A percentile compares a stretch with the other conserved stretches of the same genome.
These are phyloP conservation scores for Xenopus petersii DNA, from an alignment of 2,797 vertebrate genomes.

Conservation along the genomic window DNA sequence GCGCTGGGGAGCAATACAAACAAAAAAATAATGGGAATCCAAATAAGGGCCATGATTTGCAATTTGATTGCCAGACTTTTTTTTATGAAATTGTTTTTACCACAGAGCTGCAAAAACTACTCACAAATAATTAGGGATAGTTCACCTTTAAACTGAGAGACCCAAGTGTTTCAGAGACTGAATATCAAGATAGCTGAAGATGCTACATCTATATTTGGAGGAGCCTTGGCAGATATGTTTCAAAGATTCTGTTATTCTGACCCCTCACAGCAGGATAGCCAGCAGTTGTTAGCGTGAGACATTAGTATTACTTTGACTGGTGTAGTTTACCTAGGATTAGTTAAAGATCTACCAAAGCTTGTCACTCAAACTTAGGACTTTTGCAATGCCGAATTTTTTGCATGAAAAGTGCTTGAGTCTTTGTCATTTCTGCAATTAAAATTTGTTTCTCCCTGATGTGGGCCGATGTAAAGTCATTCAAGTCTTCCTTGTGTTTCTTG, in stretches of 20 bases:
- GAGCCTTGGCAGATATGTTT: too few species aligned
- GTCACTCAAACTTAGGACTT: conserved; percentile 81
- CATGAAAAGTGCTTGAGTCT: conserved; percentile 95
- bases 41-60: too few species aligned
- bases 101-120: too few species aligned
- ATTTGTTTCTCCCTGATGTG: conserved; percentile 93
- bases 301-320: neutral
- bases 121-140: too few species aligned
- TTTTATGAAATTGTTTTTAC: too few species aligned
- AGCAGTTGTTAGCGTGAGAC: neutral
- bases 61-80: too few species aligned
- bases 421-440: conserved; percentile 97
- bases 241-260: neutral
- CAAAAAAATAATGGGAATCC: too few species aligned
- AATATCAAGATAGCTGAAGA: too few species aligned
- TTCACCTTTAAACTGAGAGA: too few species aligned
- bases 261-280: neutral
- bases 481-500: conserved; percentile 90
- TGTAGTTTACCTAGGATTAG: conserved; percentile 16
- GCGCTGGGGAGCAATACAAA: too few species aligned
- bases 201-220: too few species aligned
- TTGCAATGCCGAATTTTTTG: conserved; percentile 97
- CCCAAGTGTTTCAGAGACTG: too few species aligned
- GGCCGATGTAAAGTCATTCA: conserved; percentile 80
- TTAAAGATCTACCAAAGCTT: conserved; percentile 58